These are phyloP conservation scores for Lathamus discolor DNA, from an alignment of 2,113 vertebrate species.

Conservation along the genomic window DNA sequence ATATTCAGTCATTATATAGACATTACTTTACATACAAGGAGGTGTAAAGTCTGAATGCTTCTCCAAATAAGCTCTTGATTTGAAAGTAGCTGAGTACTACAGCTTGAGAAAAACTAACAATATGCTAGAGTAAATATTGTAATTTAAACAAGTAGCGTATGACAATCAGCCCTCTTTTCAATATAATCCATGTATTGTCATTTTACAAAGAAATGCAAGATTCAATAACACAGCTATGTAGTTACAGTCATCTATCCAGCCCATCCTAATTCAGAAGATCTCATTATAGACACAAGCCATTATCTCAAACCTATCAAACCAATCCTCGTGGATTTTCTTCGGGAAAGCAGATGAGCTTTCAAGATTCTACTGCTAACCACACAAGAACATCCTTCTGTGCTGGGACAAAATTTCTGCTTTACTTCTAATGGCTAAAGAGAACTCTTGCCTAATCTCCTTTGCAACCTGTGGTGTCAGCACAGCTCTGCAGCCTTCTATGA, in stretches of 20 bases:
- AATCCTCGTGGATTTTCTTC: not conserved
- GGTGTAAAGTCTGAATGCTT: not conserved
- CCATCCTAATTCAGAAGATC: not conserved
- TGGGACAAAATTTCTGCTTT: not conserved
- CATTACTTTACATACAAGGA: not conserved
- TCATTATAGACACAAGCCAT: not conserved
- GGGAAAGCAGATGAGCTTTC: not conserved
- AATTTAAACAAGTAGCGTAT: not conserved
- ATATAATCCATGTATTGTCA: not conserved
- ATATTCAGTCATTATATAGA: accelerated
- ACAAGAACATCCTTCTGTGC: not conserved
- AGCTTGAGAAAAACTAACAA: not conserved
- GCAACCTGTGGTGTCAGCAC: not conserved
- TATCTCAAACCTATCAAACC: not conserved
- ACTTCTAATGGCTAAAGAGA: not conserved
- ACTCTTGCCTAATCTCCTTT: not conserved
- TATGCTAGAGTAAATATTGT: not conserved
- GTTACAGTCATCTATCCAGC: not conserved
- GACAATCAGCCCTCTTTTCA: not conserved
- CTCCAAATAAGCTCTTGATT: not conserved
- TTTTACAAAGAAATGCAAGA: not conserved
- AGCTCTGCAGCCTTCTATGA: not conserved
- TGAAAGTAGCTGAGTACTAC: not conserved
- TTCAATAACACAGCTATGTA: not conserved
- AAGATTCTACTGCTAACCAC: not conserved